Evolutionary conservation across 2,797 vertebrate genomes (phyloP), one percentile per base, ranked within the genome.

Genomic region (Microtus californicus): DNA sequence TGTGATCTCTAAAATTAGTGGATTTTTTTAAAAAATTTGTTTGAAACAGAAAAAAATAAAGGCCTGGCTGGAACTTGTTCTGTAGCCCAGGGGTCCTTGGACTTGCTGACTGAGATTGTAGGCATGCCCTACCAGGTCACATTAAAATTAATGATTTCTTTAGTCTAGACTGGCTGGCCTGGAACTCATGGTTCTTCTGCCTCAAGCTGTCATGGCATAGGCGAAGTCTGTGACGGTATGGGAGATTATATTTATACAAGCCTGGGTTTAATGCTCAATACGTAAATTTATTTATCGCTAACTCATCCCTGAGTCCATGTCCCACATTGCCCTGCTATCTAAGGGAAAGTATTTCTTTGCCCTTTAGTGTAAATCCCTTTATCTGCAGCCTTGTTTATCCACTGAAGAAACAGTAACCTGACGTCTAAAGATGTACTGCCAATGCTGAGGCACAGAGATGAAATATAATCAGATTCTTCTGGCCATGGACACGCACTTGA

Each of bases 391-490:
- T 91, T 87, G 48, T 85, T 90, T 92, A 76, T 69, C 56, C 77
- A 56, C 15, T 21, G 31, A 96, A 29, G 92, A 90, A 92, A 56
- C 31, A 45, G 87, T 88, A 93, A 80, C 88, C 83, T 94, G 82
- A 80, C 25, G 54, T 71, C 63, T 90, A 48, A 85, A 90, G 61
- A 10, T 48, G n/a, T 82, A 25, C 83, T 74, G 27, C n/a, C n/a
- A 9, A 11, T 73, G 54, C 86, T 65, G 40, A 85, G 65, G 13
- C 43, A 86, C 48, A 71, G 65, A 89, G 74, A 65, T 82, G 79
- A 85, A 91, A 61, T 34, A 86, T 17, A 29, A 40, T 51, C 63
- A 82, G 89, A 78, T 95, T 86, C 19, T 65, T 19, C 29, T 11
- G 10, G 48, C 81, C 13, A 43, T 17, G 51, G 29, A 69, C 85